Conservation (phyloP, 2,113 vertebrate genomes). For the Baryphthengus martii region DNA sequence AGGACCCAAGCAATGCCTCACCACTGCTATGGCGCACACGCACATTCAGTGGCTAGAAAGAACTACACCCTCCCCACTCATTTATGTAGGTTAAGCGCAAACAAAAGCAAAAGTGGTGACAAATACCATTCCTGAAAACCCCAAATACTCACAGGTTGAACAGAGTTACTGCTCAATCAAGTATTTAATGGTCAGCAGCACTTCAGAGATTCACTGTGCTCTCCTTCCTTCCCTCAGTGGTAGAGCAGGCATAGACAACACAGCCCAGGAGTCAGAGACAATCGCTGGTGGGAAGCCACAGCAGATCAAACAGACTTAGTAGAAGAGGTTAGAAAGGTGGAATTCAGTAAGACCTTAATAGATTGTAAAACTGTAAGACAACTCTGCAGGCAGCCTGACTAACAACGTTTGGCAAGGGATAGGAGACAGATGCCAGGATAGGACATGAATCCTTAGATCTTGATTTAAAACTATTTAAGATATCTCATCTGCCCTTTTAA, state of each 20-base stretch:
- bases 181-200: no score
- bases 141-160: not conserved
- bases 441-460: not conserved
- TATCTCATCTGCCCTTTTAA: not conserved
- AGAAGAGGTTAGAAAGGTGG: not conserved
- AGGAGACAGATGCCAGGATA: not conserved
- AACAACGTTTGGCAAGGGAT: not conserved
- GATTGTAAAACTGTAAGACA: not conserved
- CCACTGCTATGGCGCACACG: rapidly evolving
- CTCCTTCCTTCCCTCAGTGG: not conserved
- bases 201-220: not conserved
- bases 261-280: not conserved
- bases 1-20: not conserved
- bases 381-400: not conserved
- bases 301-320: not conserved
- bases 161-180: not conserved
- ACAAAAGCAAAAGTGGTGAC: not conserved
- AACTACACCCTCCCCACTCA: not conserved
- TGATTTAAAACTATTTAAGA: not conserved
- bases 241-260: not conserved
- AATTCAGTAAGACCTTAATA: not conserved
- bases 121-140: not conserved
- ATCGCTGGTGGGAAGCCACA: not conserved
- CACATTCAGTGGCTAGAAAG: not conserved
- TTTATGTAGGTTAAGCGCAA: not conserved